Evolutionary conservation across 1,140 invertebrate species (phyloP), one percentile per base, ranked within the genome.

Genomic region (Drepana arcuata): DNA sequence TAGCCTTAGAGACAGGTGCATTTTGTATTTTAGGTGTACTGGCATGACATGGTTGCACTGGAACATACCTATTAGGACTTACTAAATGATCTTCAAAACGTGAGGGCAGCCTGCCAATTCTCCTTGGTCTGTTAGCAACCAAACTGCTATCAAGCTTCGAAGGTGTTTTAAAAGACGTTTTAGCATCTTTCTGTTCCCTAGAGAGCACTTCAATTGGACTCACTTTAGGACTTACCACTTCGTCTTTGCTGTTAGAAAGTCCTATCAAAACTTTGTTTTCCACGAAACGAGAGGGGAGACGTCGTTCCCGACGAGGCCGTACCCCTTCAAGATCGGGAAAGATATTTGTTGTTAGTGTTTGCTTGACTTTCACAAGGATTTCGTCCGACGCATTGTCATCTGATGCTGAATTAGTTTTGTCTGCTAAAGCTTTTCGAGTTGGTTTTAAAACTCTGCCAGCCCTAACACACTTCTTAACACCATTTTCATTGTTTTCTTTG

Each of bases 391-490:
- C 43, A 41, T 78, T 73, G 26, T 79, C 71, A 34, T 78, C 75
- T 9, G 75, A 78, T 9, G 63, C 58, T 0, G 75, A 80, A 31
- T 80, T 80, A 2, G 71, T 80, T 69, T 78, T 80, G 31, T 80
- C 75, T 7, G 60, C 53, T 44, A 80, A 56, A 31, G 57, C 58
- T 51, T 67, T 70, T 37, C 74, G 46, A 10, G 34, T 25, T 7
- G 34, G 23, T 37, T 65, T 73, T 9, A 28, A 29, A 13, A 11
- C 21, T 34, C 51, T 65, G 31, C 13, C 30, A 25, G n/a, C 7
- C 23, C 57, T 67, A 2, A 26, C 30, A 42, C n/a, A n/a, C 47
- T 56, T 29, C n/a, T 34, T 5, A 3, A 39, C 21, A 14, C 42
- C 36, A 30, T 16, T n/a, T n/a, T n/a, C 38, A 24, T 50, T 39